Conservation (phyloP, 2,113 vertebrate species). For the Chelonoidis abingdonii region DNA sequence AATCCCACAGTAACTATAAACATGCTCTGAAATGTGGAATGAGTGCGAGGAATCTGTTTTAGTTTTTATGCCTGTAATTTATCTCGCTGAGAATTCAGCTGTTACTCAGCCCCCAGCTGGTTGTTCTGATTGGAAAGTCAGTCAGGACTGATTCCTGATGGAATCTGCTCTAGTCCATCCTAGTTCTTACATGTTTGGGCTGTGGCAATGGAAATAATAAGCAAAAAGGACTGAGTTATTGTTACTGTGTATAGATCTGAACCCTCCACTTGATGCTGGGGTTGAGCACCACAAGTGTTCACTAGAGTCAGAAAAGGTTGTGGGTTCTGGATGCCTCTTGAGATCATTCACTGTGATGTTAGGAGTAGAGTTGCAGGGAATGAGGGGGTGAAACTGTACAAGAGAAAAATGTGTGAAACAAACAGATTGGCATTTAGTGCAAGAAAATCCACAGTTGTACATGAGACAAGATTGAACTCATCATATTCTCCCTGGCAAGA, state of each 20-base stretch:
- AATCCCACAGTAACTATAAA: constrained; percentile 55
- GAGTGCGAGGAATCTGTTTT: constrained; percentile 55
- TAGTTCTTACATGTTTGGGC: constrained; percentile 19
- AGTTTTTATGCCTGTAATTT: constrained; percentile 62
- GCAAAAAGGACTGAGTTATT: constrained; percentile 23
- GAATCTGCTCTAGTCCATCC: constrained; percentile 24
- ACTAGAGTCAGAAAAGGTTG: not conserved
- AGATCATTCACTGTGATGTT: not conserved
- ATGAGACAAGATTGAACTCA: not conserved
- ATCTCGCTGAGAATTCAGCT: constrained; percentile 44
- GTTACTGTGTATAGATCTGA: constrained; percentile 17
- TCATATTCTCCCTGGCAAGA: constrained; percentile 9
- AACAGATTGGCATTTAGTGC: not conserved
- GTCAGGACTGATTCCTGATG: constrained; percentile 47
- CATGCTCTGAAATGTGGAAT: constrained; percentile 53
- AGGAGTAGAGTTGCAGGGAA: not conserved
- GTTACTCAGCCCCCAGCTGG: constrained; percentile 54
- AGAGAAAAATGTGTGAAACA: not conserved
- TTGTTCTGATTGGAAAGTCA: constrained; percentile 55
- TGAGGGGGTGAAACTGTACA: not conserved
- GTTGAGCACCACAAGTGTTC: not conserved
- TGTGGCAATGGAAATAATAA: constrained; percentile 53
- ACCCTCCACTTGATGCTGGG: constrained; percentile 1
- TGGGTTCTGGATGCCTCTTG: not conserved
- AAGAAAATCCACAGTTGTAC: constrained; percentile 17